Evolutionary conservation across 2,888 invertebrate species (phyloP), one percentile per base, ranked within the genome.

Genomic region (Lepidocyrtinus sp.): DNA sequence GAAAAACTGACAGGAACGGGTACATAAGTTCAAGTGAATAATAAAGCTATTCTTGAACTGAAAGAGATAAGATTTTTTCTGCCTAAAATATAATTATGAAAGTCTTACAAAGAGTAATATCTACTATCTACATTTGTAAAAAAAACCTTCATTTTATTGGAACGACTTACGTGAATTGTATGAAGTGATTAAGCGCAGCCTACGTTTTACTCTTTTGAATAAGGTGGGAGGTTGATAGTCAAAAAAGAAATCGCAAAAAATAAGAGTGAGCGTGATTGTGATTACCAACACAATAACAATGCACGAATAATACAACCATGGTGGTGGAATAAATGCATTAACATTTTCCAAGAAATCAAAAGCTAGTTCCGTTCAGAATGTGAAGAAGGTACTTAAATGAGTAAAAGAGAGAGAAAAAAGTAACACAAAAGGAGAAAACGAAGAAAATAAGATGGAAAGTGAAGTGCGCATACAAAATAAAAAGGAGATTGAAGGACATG

Each of bases 341-440:
- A 26, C 69, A 75, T 64, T 70, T 63, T 24, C 59, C 19, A 36
- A 62, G 69, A 75, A 36, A 75, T 71, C 70, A 27, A 71, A 73
- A 74, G 27, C n/a, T 15, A 63, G 62, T 61, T 36, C 9, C 65
- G 45, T 59, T 19, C 25, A 46, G n/a, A n/a, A n/a, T n/a, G n/a
- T n/a, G n/a, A n/a, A n/a, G n/a, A n/a, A n/a, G n/a, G n/a, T n/a
- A n/a, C n/a, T n/a, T n/a, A n/a, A n/a, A n/a, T 65, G 72, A 73
- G 67, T n/a, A 75, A 63, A 69, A 78, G 71, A 77, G 73, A 68
- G 74, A 77, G 62, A 75, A 73, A 59, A 67, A n/a, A 65, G 26
- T 50, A 17, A 63, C 12, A 15, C 45, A 46, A 59, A 68, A 64
- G 45, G 22, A 67, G 12, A 22, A n/a, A 68, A 68, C n/a, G 19